Evolutionary conservation across 1,140 invertebrate species (phyloP).

Genomic region (Muscidifurax raptorellus): DNA sequence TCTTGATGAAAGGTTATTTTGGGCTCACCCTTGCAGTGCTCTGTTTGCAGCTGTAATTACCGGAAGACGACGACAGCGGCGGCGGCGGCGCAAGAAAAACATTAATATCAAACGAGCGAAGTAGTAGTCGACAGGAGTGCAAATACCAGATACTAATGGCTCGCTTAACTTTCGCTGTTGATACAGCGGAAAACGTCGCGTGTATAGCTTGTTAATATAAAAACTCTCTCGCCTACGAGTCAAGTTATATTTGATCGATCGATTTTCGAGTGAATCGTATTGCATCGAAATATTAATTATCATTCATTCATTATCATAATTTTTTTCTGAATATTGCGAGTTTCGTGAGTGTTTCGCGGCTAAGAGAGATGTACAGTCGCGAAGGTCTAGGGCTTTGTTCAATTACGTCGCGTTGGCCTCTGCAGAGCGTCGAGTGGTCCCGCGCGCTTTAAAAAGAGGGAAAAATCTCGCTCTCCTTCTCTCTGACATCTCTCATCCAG

Average conservation of each 20-base stretch:
- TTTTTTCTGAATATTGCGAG: slow-evolving; percentile 70
- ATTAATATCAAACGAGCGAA: slow-evolving; percentile 68
- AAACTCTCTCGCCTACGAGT: background rate
- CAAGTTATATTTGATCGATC: too few relatives aligned
- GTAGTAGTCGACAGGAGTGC: slow-evolving; percentile 64
- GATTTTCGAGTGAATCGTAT: too few relatives aligned
- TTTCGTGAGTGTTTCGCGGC: slow-evolving; percentile 63
- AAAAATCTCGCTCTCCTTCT: slow-evolving; percentile 56
- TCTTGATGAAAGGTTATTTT: slow-evolving; percentile 8
- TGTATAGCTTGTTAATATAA: slow-evolving; percentile 27
- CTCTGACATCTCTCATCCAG: slow-evolving; percentile 20
- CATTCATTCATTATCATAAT: slow-evolving; percentile 64
- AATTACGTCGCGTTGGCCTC: slow-evolving; percentile 69
- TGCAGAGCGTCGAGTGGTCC: slow-evolving; percentile 45
- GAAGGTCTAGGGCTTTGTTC: slow-evolving; percentile 72
- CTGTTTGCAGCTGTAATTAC: slow-evolving; percentile 68
- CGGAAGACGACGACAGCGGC: slow-evolving; percentile 31
- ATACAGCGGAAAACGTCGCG: background rate
- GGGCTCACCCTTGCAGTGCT: slow-evolving; percentile 10
- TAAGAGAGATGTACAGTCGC: slow-evolving; percentile 57
- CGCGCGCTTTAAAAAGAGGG: slow-evolving; percentile 63
- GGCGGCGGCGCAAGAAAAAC: slow-evolving; percentile 65
- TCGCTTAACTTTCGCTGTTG: slow-evolving; percentile 55
- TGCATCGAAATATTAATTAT: too few relatives aligned
- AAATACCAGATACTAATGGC: slow-evolving; percentile 68